phyloP scores from a whole-genome alignment of 2,113 vertebrate genomes.

The Nyctibius bracteatus region DNA sequence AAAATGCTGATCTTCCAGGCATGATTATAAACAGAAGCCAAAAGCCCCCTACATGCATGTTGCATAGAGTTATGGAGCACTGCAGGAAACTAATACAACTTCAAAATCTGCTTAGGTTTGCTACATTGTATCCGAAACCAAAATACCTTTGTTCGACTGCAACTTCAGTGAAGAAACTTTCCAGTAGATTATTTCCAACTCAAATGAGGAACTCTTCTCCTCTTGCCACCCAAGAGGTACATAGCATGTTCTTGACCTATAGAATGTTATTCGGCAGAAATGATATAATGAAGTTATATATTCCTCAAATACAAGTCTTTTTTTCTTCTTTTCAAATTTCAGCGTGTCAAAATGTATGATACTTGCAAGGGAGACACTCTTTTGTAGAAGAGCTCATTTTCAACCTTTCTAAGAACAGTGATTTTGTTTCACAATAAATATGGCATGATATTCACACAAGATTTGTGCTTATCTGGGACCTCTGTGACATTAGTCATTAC shows the following conservation, averaged over 20 bases:
- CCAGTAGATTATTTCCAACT: neutral
- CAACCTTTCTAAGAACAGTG: neutral
- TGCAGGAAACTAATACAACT: neutral
- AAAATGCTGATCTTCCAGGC: neutral
- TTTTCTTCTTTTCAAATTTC: neutral
- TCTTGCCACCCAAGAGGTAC: neutral
- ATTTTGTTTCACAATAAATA: neutral
- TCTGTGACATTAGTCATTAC: neutral
- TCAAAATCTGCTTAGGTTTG: neutral
- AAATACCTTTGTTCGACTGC: neutral
- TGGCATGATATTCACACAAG: neutral
- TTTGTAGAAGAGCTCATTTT: neutral
- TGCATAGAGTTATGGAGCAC: neutral
- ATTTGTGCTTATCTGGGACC: neutral
- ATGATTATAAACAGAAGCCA: neutral
- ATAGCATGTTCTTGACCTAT: neutral
- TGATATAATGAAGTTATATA: neutral
- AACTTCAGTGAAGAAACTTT: neutral
- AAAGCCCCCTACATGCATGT: neutral
- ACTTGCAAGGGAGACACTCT: neutral
- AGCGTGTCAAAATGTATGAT: neutral
- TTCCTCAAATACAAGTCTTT: neutral
- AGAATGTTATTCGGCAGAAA: neutral
- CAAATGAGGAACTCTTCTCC: neutral
- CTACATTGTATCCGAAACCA: neutral